Conservation (phyloP, 2,113 vertebrate genomes). For the Glaucomys volans region DNA sequence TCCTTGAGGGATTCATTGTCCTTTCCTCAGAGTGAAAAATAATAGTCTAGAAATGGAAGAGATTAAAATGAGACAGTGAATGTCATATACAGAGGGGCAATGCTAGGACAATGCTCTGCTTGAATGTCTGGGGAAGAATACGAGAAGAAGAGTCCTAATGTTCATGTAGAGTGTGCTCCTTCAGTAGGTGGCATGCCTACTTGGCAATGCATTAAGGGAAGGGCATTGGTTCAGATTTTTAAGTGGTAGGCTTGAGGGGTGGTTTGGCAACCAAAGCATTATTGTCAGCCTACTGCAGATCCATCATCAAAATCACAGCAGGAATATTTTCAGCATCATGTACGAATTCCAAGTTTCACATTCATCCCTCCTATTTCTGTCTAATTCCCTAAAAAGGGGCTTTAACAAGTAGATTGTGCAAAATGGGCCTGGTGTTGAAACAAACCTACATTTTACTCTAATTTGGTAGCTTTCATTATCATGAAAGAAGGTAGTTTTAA, state of each 20-base stretch:
- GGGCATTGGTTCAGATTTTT: background rate
- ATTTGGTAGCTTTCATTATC: background rate
- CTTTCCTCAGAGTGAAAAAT: background rate
- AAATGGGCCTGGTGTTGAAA: background rate
- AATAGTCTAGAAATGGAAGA: background rate
- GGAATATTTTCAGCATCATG: background rate
- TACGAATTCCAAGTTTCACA: background rate
- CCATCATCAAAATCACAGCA: background rate
- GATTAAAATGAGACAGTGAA: background rate
- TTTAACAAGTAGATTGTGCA: background rate
- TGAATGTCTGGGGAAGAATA: background rate
- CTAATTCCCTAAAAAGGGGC: rapidly evolving
- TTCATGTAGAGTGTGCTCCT: background rate
- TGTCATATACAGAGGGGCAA: background rate
- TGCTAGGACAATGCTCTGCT: background rate
- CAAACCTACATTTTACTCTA: background rate
- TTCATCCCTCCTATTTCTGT: background rate
- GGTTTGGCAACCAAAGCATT: background rate
- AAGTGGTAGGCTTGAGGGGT: background rate
- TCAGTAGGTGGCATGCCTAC: background rate
- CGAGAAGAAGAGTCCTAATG: background rate
- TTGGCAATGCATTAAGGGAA: background rate
- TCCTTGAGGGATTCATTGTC: background rate
- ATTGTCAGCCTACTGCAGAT: background rate
- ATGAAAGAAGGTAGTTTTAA: background rate